Evolutionary conservation across 2,888 invertebrate species (phyloP).

Genomic region (Busseola fusca): DNA sequence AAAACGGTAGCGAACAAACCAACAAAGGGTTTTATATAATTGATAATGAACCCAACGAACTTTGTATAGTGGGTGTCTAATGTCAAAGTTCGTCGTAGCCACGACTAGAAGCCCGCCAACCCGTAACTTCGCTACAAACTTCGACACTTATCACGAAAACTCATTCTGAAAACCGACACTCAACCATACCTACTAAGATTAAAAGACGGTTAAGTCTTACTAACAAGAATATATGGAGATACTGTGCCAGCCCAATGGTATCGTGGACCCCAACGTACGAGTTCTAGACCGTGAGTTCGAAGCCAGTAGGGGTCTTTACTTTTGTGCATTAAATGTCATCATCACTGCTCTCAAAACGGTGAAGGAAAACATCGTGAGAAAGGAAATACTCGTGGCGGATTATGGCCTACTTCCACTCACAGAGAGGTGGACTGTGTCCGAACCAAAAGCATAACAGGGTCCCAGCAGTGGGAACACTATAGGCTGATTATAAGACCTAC

Average conservation of each 20-base stretch:
- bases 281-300: too few species aligned
- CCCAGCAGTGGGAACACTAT: too few species aligned
- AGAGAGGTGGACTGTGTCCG: too few species aligned
- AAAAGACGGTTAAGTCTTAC: conserved; percentile 18
- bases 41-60: conserved; percentile 73
- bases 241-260: too few species aligned
- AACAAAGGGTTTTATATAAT: conserved; percentile 73
- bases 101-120: conserved; percentile 43
- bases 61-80: conserved; percentile 69
- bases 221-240: not conserved
- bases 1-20: conserved; percentile 24
- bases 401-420: too few species aligned
- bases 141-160: conserved; percentile 61
- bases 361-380: too few species aligned
- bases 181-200: conserved; percentile 24
- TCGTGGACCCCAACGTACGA: not conserved
- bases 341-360: too few species aligned
- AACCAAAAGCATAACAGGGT: too few species aligned
- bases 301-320: too few species aligned
- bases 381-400: too few species aligned
- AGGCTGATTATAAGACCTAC: too few species aligned
- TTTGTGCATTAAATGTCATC: too few species aligned
- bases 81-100: conserved; percentile 69
- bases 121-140: conserved; percentile 55
- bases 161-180: conserved; percentile 51